A percentile compares a stretch with the other conserved stretches of the same genome.
Evolutionary conservation across 37 sponge, comb jelly and placozoan genomes (phyloP).

Genomic region (Geodia barretti): DNA sequence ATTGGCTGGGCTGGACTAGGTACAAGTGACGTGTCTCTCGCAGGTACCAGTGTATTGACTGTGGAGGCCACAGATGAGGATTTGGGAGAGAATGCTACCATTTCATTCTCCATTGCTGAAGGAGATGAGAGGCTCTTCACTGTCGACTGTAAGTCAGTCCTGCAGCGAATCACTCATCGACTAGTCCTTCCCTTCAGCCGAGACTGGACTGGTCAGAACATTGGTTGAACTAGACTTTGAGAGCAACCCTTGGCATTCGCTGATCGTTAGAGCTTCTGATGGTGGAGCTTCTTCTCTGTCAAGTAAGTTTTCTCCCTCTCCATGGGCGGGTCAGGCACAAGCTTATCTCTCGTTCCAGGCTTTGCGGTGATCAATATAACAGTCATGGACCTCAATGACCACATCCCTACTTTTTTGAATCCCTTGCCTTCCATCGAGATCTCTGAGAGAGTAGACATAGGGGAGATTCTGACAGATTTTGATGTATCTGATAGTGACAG

Average conservation of each 20-base stretch:
- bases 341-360: not conserved
- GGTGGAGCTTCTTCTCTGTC: slow-evolving; percentile 21
- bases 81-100: slow-evolving; percentile 12
- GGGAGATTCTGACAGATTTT: slow-evolving; percentile 20
- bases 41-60: slow-evolving; percentile 22
- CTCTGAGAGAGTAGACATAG: slow-evolving; percentile 7
- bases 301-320: not conserved
- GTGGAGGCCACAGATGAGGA: slow-evolving; percentile 52
- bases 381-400: slow-evolving; percentile 62
- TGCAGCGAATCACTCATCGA: not conserved
- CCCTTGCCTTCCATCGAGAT: slow-evolving; percentile 10
- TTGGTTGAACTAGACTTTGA: slow-evolving; percentile 22
- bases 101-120: slow-evolving; percentile 28
- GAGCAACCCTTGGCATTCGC: not conserved
- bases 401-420: slow-evolving; percentile 34
- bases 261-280: slow-evolving; percentile 46
- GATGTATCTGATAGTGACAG: slow-evolving; percentile 44
- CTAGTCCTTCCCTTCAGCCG: slow-evolving; percentile 4
- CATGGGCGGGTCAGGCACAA: not conserved
- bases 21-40: too few species aligned
- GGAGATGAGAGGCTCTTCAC: slow-evolving; percentile 29
- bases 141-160: slow-evolving; percentile 46
- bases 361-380: slow-evolving; percentile 1
- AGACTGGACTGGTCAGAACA: slow-evolving; percentile 40
- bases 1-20: too few species aligned